These are phyloP conservation scores for Lacerta agilis DNA, from an alignment of 2,797 vertebrate genomes.

Conservation along the genomic window DNA sequence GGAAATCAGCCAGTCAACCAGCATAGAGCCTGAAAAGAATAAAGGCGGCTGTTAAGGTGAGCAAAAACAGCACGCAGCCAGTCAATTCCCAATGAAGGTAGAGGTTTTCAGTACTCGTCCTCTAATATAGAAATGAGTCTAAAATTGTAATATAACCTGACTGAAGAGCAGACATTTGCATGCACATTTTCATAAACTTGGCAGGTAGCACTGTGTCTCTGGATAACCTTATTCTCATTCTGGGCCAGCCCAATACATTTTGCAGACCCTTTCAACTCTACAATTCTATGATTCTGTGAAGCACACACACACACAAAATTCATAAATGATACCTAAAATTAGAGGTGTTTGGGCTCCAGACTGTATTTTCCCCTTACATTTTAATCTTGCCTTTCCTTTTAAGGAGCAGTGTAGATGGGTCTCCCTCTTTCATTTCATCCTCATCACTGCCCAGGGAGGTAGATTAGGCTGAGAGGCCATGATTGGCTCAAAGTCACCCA, in stretches of 20 bases:
- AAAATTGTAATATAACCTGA: neutral
- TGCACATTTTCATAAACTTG: slow-evolving; percentile 5
- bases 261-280: too few species aligned
- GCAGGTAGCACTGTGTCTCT: neutral
- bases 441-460: neutral
- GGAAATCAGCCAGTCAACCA: slow-evolving; percentile 96
- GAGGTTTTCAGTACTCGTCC: neutral
- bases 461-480: neutral
- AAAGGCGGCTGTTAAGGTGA: slow-evolving; percentile 37
- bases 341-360: neutral
- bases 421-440: neutral
- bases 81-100: neutral
- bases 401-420: neutral
- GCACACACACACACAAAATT: too few species aligned
- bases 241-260: too few species aligned
- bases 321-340: neutral
- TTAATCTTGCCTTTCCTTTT: neutral
- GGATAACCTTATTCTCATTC: too few species aligned
- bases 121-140: neutral
- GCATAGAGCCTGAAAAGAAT: slow-evolving; percentile 83
- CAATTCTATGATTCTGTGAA: too few species aligned
- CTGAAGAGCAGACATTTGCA: neutral
- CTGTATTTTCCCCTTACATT: neutral
- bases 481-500: neutral
- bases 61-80: neutral